A percentile compares a stretch with the other conserved stretches of the same genome.
Evolutionary conservation across 2,113 vertebrate genomes (phyloP).

Genomic region (Girardinichthys multiradiatus): DNA sequence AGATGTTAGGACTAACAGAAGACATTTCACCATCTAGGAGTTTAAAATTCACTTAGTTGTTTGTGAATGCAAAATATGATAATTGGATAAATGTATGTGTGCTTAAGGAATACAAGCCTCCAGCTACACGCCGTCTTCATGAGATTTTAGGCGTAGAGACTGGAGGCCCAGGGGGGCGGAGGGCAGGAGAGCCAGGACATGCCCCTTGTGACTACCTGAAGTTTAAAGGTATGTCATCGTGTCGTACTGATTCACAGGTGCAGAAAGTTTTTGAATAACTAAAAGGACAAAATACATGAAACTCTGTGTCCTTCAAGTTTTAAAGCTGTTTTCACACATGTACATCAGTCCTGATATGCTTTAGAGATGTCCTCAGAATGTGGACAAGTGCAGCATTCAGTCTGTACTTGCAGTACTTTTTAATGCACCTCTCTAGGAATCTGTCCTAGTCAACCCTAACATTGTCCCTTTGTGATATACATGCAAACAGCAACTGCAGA

Average conservation of each 20-base stretch:
- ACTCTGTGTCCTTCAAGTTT: not conserved
- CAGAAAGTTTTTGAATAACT: too few species aligned
- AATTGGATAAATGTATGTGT: not conserved
- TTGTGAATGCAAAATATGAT: not conserved
- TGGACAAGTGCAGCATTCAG: too few species aligned
- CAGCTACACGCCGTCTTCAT: conserved; percentile 91
- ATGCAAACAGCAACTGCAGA: too few species aligned
- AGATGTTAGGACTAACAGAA: not conserved
- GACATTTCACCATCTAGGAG: not conserved
- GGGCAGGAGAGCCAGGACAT: conserved; percentile 91
- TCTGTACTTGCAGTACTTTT: too few species aligned
- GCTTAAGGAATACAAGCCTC: conserved; percentile 90
- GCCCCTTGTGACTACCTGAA: conserved; percentile 94
- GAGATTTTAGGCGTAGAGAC: conserved; percentile 95
- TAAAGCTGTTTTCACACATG: not conserved
- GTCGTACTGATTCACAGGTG: not conserved
- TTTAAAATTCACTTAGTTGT: not conserved
- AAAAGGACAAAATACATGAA: not conserved
- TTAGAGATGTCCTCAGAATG: too few species aligned
- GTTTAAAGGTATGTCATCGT: conserved; percentile 82
- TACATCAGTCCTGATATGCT: too few species aligned
- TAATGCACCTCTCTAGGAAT: too few species aligned
- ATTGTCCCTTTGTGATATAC: too few species aligned
- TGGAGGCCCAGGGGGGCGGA: conserved; percentile 90
- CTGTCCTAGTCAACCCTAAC: too few species aligned